Evolutionary conservation across 2,113 vertebrate species (phyloP).

Genomic region (Excalfactoria chinensis): DNA sequence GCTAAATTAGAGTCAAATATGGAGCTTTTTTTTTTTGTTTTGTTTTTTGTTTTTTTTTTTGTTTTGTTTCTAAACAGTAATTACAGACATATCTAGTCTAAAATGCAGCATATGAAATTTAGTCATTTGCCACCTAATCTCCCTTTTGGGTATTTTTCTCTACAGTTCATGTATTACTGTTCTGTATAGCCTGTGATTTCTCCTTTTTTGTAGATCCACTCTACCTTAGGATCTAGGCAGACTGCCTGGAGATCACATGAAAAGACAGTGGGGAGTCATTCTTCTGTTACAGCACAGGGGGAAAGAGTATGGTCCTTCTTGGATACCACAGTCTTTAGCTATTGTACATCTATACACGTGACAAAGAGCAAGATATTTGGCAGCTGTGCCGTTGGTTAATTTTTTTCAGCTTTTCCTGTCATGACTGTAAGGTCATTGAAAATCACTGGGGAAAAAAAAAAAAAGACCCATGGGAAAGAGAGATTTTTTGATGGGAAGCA

Average conservation of each 20-base stretch:
- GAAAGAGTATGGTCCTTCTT: background rate
- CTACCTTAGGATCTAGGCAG: background rate
- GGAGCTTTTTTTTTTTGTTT: background rate
- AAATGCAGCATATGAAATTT: background rate
- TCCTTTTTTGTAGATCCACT: background rate
- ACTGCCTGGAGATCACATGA: background rate
- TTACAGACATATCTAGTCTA: background rate
- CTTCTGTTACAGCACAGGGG: background rate
- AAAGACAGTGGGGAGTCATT: background rate
- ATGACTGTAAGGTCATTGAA: background rate
- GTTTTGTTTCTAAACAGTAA: background rate
- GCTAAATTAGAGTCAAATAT: background rate
- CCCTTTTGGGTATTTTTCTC: background rate
- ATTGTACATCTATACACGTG: fast-evolving
- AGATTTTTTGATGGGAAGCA: background rate
- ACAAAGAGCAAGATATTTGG: background rate
- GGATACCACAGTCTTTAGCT: background rate
- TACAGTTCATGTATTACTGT: background rate
- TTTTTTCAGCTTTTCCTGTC: background rate
- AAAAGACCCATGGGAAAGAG: background rate
- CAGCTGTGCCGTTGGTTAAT: background rate
- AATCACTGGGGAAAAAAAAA: background rate
- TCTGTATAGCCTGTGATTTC: background rate
- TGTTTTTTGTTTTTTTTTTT: slow-evolving; percentile 37
- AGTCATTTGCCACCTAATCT: slow-evolving; percentile 30